Percentiles rank a stretch among this genome's conserved stretches.
phyloP scores from a whole-genome alignment of 2,797 vertebrate species.

The Diplodus puntazzo region DNA sequence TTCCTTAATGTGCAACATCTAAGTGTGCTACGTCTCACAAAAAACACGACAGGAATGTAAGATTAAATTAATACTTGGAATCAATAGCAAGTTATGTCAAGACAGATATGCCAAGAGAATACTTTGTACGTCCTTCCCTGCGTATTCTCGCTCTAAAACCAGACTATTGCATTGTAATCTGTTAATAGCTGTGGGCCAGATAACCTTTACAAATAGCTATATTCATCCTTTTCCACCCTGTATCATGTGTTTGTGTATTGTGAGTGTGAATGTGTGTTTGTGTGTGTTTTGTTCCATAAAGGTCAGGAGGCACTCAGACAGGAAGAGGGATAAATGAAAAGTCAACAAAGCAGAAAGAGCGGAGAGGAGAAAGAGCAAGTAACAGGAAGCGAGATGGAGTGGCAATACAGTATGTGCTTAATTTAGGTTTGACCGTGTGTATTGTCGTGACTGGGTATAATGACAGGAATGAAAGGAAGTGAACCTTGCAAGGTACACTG shows the following conservation, averaged over 20 bases:
- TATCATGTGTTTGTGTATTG: constrained; percentile 33
- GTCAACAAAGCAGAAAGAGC: constrained; percentile 75
- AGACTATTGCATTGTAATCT: constrained; percentile 37
- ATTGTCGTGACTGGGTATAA: constrained; percentile 1
- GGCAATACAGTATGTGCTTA: constrained; percentile 27
- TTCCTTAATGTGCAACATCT: not conserved
- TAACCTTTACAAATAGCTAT: constrained; percentile 79
- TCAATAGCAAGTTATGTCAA: not conserved
- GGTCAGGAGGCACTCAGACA: constrained; percentile 78
- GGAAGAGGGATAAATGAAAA: constrained; percentile 80
- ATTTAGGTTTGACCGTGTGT: constrained; percentile 21
- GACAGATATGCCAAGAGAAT: not conserved
- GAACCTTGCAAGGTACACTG: constrained; percentile 7
- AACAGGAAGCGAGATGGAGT: constrained; percentile 34
- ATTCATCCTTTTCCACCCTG: constrained; percentile 59
- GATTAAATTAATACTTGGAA: not conserved
- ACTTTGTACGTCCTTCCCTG: not conserved
- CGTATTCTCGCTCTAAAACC: constrained; percentile 28
- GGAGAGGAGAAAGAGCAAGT: constrained; percentile 32
- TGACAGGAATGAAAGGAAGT: not conserved
- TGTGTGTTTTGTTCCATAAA: constrained; percentile 70
- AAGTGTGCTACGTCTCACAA: not conserved
- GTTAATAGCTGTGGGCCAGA: constrained; percentile 62
- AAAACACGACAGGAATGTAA: constrained; percentile 16
- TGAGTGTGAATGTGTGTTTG: constrained; percentile 22